These are phyloP conservation scores for Eudyptes chrysolophus DNA, from an alignment of 2,113 vertebrate genomes.

Conservation along the genomic window DNA sequence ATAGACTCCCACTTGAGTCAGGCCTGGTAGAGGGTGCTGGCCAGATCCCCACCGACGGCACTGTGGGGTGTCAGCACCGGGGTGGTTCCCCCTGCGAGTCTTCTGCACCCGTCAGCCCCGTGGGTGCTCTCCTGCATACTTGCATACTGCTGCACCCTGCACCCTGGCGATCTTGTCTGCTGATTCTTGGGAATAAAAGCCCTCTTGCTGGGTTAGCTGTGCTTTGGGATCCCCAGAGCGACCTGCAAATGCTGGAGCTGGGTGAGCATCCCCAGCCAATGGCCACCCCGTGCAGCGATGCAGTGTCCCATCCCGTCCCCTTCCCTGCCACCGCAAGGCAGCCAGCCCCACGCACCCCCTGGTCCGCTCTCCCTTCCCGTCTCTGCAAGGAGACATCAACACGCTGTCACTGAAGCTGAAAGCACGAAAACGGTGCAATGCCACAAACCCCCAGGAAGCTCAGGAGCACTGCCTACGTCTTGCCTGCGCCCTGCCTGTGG, in stretches of 20 bases:
- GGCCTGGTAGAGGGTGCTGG: background rate
- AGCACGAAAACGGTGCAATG: background rate
- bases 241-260: background rate
- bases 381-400: background rate
- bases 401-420: background rate
- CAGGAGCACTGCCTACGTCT: background rate
- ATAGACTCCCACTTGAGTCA: background rate
- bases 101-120: background rate
- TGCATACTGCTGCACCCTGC: background rate
- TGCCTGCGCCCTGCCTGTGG: background rate
- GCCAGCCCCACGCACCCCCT: background rate
- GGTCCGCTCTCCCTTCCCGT: background rate
- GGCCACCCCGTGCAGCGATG: background rate
- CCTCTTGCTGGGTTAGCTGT: background rate
- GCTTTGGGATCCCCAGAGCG: background rate
- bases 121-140: background rate
- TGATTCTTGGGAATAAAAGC: background rate
- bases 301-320: background rate
- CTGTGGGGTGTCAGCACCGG: fast-evolving
- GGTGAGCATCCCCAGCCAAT: background rate
- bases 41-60: background rate
- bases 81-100: background rate
- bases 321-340: background rate
- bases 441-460: background rate
- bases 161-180: background rate